Percentiles rank a stretch among this genome's conserved stretches.
Conservation (phyloP, 2,797 vertebrate species). For the Gymnodraco acuticeps region DNA sequence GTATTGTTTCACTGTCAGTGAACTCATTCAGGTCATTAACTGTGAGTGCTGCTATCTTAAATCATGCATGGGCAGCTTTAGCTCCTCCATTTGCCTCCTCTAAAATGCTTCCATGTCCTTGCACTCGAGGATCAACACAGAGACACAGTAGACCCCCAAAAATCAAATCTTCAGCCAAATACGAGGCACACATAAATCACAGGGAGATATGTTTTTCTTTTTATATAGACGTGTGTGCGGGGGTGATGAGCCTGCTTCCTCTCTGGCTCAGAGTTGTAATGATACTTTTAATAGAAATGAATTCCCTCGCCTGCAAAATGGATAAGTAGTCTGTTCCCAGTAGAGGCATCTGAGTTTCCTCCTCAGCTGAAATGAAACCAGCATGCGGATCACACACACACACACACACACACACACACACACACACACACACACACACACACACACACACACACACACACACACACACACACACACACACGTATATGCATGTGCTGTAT, state of each 20-base stretch:
- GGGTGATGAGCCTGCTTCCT: constrained; percentile 20
- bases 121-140: constrained; percentile 10
- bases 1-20: constrained; percentile 49
- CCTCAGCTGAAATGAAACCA: constrained; percentile 29
- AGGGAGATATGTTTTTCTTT: neutral
- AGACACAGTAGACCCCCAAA: constrained; percentile 12
- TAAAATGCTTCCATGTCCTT: constrained; percentile 32
- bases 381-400: neutral
- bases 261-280: constrained; percentile 36
- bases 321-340: constrained; percentile 22
- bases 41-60: constrained; percentile 57
- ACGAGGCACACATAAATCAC: neutral
- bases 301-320: constrained; percentile 37
- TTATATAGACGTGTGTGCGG: neutral
- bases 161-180: constrained; percentile 14
- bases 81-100: constrained; percentile 34
- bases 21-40: constrained; percentile 62
- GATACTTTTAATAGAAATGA: constrained; percentile 33
- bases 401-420: neutral
- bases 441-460: neutral
- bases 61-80: constrained; percentile 57
- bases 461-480: neutral
- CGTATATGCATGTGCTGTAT: constrained; percentile 28
- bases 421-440: neutral
- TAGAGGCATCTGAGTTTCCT: constrained; percentile 12